phyloP scores from a whole-genome alignment of 2,888 invertebrate species.

The Nomada fabriciana region DNA sequence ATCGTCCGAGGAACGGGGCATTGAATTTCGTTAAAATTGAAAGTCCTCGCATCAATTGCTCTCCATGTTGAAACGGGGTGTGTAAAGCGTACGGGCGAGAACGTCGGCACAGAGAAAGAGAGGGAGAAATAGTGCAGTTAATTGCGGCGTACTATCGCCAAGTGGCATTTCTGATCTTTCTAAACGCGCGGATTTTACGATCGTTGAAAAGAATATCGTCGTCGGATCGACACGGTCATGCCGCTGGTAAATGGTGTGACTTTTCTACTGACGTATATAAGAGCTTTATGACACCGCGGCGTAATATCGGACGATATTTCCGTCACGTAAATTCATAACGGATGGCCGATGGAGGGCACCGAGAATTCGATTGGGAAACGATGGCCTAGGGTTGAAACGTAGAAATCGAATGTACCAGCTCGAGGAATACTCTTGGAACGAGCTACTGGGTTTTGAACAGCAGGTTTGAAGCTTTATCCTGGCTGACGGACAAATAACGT shows the following conservation, averaged over 20 bases:
- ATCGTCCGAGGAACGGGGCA: conserved; percentile 11
- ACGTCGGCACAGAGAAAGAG: not conserved
- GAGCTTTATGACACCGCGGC: conserved; percentile 48
- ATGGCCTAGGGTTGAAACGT: conserved; percentile 33
- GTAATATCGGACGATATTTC: conserved; percentile 63
- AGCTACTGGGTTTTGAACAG: conserved; percentile 12
- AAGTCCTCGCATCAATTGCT: conserved; percentile 7
- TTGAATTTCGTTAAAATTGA: conserved; percentile 22
- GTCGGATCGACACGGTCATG: conserved; percentile 24
- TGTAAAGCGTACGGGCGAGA: conserved; percentile 1
- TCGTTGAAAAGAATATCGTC: conserved; percentile 37
- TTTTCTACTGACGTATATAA: conserved; percentile 16
- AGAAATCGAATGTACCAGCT: conserved; percentile 22
- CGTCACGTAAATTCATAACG: conserved; percentile 67
- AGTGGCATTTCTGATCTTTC: conserved; percentile 17
- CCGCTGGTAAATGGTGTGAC: conserved; percentile 30
- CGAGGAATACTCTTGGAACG: conserved; percentile 22
- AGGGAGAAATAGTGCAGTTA: conserved; percentile 18
- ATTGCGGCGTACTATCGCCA: conserved; percentile 13
- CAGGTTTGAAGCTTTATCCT: conserved; percentile 15
- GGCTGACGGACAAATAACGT: too few relatives aligned
- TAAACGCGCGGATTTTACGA: conserved; percentile 31
- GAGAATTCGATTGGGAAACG: conserved; percentile 58
- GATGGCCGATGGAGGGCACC: conserved; percentile 36
- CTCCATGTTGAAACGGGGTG: conserved; percentile 6